Evolutionary conservation across 2,113 vertebrate species (phyloP).

Genomic region (Terrapene triunguis): DNA sequence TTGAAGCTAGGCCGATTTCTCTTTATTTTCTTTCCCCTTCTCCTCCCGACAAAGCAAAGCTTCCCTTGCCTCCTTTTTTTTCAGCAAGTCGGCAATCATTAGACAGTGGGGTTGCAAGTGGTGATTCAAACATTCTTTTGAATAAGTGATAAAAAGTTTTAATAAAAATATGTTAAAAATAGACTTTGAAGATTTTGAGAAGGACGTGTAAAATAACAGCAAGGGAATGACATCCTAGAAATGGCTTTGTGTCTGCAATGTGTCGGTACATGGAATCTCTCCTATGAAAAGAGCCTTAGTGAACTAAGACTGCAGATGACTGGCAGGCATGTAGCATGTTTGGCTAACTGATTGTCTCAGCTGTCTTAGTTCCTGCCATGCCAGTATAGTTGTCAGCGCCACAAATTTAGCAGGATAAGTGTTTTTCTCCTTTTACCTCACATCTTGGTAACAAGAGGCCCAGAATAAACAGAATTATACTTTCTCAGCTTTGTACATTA

Average conservation of each 20-base stretch:
- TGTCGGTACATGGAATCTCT: neutral
- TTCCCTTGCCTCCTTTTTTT: conserved; percentile 69
- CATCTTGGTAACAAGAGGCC: conserved; percentile 63
- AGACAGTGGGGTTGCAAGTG: conserved; percentile 49
- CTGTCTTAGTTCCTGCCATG: neutral
- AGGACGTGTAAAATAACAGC: conserved; percentile 22
- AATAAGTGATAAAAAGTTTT: conserved; percentile 33
- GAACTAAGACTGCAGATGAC: rapidly evolving
- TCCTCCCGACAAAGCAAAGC: conserved; percentile 83
- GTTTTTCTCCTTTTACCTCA: conserved; percentile 37
- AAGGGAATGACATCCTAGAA: neutral
- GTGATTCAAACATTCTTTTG: conserved; percentile 58
- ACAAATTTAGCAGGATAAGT: neutral
- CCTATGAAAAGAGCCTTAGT: neutral
- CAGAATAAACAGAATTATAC: conserved; percentile 65
- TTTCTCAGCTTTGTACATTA: conserved; percentile 82
- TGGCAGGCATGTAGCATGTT: neutral
- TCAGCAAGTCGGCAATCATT: conserved; percentile 25
- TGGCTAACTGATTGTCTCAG: neutral
- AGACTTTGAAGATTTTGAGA: conserved; percentile 34
- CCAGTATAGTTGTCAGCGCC: neutral
- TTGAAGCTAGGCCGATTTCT: conserved; percentile 90
- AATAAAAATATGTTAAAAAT: conserved; percentile 54
- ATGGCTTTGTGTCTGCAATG: neutral
- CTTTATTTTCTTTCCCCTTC: conserved; percentile 81